A percentile compares a stretch with the other conserved stretches of the same genome.
phyloP scores from a whole-genome alignment of 2,888 invertebrate species.

The Belgica antarctica region DNA sequence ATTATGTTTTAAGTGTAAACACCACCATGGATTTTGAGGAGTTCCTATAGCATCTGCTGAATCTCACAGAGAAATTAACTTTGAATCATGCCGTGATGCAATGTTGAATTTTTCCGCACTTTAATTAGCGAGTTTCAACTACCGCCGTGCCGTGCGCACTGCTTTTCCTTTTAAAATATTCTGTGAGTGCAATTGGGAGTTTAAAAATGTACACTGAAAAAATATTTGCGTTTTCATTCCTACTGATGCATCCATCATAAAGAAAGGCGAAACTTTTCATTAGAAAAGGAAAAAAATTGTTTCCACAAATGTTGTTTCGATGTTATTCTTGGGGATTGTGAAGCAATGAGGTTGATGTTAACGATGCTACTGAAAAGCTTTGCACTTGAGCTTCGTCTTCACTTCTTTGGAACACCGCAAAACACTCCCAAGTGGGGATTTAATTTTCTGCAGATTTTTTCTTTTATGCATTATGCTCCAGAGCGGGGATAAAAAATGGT shows the following conservation, averaged over 20 bases:
- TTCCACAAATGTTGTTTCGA: conserved; percentile 42
- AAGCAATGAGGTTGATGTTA: not conserved
- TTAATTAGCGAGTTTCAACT: conserved; percentile 25
- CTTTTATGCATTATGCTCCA: conserved; percentile 1
- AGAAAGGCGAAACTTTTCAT: conserved; percentile 27
- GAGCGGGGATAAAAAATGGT: not conserved
- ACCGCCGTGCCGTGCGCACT: not conserved
- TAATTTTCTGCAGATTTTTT: conserved; percentile 43
- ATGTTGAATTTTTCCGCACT: not conserved
- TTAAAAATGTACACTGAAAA: conserved; percentile 10
- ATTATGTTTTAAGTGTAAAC: conserved; percentile 1
- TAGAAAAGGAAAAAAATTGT: conserved; percentile 19
- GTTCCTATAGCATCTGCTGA: conserved; percentile 25
- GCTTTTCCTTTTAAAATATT: not conserved
- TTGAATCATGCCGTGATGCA: conserved; percentile 33
- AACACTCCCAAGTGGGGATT: conserved; percentile 22
- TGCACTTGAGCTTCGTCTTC: conserved; percentile 1
- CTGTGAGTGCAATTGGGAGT: conserved; percentile 35
- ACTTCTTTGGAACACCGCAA: not conserved
- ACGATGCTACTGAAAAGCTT: too few relatives aligned
- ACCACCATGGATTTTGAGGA: not conserved
- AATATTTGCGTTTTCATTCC: not conserved
- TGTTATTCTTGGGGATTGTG: conserved; percentile 35
- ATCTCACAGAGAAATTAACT: conserved; percentile 40
- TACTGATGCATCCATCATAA: not conserved